phyloP scores from a whole-genome alignment of 2,888 invertebrate genomes.

The Drosophila peninsularis region DNA sequence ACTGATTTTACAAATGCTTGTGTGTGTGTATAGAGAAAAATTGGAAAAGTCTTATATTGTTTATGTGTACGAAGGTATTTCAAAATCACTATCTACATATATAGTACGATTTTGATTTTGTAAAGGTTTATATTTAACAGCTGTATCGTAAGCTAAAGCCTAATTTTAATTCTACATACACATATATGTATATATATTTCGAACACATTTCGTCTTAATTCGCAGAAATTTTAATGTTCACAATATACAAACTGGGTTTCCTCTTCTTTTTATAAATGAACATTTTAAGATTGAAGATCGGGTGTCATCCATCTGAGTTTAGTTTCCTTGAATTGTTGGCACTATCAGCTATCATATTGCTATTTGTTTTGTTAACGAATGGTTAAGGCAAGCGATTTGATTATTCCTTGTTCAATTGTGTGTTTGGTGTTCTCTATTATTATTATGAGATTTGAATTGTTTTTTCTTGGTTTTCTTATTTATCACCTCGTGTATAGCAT shows the following conservation, averaged over 20 bases:
- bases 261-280: conserved; percentile 1
- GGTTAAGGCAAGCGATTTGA: conserved; percentile 36
- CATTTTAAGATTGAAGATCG: conserved; percentile 29
- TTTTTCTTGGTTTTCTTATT: conserved; percentile 9
- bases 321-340: conserved; percentile 54
- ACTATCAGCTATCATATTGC: conserved; percentile 41
- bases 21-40: conserved; percentile 15
- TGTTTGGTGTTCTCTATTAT: conserved; percentile 2
- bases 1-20: conserved; percentile 3
- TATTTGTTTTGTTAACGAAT: conserved; percentile 27
- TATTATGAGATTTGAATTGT: conserved; percentile 1
- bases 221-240: conserved; percentile 24
- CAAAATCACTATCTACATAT: conserved; percentile 29
- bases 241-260: conserved; percentile 8
- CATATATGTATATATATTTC: conserved; percentile 18
- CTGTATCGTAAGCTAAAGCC: conserved; percentile 22
- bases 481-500: conserved; percentile 35
- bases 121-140: conserved; percentile 30
- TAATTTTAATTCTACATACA: conserved; percentile 27
- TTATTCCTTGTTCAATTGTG: conserved; percentile 26
- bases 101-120: conserved; percentile 1
- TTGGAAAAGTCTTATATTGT: conserved; percentile 34
- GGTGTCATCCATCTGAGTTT: conserved; percentile 53
- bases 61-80: conserved; percentile 28
- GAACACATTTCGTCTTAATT: conserved; percentile 41